Conservation (phyloP, 2,888 invertebrate genomes). For the Rosalia funebris region DNA sequence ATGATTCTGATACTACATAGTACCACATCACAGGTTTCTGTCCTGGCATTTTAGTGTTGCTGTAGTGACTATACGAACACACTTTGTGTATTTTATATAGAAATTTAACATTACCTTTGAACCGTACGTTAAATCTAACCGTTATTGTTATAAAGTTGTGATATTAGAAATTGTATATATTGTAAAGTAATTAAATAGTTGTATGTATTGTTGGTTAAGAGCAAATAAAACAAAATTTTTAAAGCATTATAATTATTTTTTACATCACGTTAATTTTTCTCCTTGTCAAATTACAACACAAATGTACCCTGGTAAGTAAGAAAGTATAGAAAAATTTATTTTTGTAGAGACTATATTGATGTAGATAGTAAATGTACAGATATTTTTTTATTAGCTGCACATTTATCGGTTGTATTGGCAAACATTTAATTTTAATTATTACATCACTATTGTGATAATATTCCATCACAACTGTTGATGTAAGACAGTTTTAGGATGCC, state of each 20-base stretch:
- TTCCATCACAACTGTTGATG: constrained; percentile 19
- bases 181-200: constrained; percentile 34
- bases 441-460: constrained; percentile 6
- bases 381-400: constrained; percentile 6
- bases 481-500: background rate
- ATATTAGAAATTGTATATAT: constrained; percentile 40
- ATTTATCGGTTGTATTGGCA: background rate
- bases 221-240: constrained; percentile 32
- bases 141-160: constrained; percentile 37
- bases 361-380: background rate
- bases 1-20: no score
- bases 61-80: background rate
- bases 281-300: background rate
- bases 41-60: no score
- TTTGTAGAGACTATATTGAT: constrained; percentile 2
- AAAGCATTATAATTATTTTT: constrained; percentile 40
- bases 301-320: constrained; percentile 3
- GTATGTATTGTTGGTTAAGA: constrained; percentile 30
- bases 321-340: constrained; percentile 2
- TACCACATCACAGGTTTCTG: no score
- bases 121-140: constrained; percentile 19
- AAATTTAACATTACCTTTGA: constrained; percentile 17
- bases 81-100: constrained; percentile 22
- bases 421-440: background rate
- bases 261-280: constrained; percentile 41